Evolutionary conservation across 2,113 vertebrate genomes (phyloP).

Genomic region (Ophiodon elongatus): DNA sequence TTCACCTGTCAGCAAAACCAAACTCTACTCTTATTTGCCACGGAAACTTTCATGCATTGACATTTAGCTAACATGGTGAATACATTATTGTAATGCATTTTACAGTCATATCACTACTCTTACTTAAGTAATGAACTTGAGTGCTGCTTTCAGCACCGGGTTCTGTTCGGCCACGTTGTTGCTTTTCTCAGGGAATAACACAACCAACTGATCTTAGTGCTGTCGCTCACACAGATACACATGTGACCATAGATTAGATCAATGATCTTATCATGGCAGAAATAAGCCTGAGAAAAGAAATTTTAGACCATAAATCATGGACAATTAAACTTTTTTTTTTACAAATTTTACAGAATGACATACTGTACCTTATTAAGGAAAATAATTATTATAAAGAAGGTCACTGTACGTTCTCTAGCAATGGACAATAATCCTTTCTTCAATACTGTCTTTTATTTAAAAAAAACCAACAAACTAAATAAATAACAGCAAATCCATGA

Average conservation of each 20-base stretch:
- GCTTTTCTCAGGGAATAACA: neutral
- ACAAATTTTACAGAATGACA: neutral
- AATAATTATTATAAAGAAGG: neutral
- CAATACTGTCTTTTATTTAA: neutral
- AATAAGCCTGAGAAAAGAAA: slow-evolving; percentile 18
- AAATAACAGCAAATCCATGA: slow-evolving; percentile 7
- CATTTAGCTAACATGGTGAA: neutral
- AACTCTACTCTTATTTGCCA: neutral
- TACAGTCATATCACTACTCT: neutral
- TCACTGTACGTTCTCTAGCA: neutral
- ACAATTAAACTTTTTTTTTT: neutral
- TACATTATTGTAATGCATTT: neutral
- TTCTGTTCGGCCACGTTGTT: neutral
- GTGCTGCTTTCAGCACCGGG: neutral
- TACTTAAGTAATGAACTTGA: neutral
- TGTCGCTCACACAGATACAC: slow-evolving; percentile 10
- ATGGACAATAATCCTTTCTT: slow-evolving; percentile 7
- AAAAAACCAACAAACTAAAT: neutral
- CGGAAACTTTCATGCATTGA: neutral
- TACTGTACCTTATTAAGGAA: neutral
- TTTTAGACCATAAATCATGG: slow-evolving; percentile 7
- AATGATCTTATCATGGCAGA: neutral
- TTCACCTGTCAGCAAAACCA: neutral
- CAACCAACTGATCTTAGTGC: neutral
- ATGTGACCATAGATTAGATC: slow-evolving; percentile 11